Base-by-base conservation (phyloP, 2,113 vertebrate genomes). In the Cyphomyrus discorhynchus region DNA sequence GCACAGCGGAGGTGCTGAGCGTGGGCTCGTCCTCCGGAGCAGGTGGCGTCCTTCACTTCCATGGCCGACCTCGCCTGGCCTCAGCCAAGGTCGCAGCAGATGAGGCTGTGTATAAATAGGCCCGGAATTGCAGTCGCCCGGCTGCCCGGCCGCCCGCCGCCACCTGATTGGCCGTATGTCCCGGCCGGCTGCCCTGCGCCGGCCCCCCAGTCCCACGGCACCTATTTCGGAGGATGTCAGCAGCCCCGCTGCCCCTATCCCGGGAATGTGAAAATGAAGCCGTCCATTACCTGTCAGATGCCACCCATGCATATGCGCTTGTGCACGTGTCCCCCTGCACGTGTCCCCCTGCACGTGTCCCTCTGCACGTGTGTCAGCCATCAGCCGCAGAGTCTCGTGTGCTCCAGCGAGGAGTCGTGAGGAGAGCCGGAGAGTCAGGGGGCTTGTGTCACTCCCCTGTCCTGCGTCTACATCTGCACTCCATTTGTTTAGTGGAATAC, bases 261-360 rank as follows among this genome's bases (percentile, higher is more conserved):
- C 45, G 10, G n/a, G n/a, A 50, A n/a, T 49, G 83, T 88, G 87
- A 46, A 88, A 88, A 88, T 92, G 88, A 91, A 49, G 31, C 58
- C 89, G 90, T 2, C 80, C 19, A 66, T 53, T 88, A 87, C 87
- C 39, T 91, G 89, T 52, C 53, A 70, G 50, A 87, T 35, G 21
- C 31, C 8, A 24, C 56, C 58, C 66, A 50, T 86, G 80, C 70
- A 85, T 89, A 11, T 91, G 56, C 86, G 70, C 82, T 85, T 56
- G 83, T 56, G 82, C 86, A 42, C 86, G 56, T 39, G 53, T 91
- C 77, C 90, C 42, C 45, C 17, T 27, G 3, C 31, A 62, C 90
- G 90, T 47, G 87, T 35, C 35, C 35, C 35, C 35, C 35, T 39
- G 5, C 88, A 39, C 85, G 46, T 42, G 56, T 92, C 80, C 90